phyloP scores from a whole-genome alignment of 2,797 vertebrate genomes.

The Galaxias olidus region DNA sequence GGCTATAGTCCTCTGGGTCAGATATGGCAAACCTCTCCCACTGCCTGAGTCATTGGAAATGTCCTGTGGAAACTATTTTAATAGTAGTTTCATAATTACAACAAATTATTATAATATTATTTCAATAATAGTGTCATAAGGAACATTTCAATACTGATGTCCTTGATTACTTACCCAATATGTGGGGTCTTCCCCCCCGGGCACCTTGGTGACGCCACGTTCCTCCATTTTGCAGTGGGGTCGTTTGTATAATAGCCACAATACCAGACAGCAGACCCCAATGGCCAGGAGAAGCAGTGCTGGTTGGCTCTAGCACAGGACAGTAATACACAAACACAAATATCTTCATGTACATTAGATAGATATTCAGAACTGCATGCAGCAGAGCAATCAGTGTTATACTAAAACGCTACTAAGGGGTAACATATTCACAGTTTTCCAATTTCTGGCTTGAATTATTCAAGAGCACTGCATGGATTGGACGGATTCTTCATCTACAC shows the following conservation, averaged over 20 bases:
- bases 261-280: constrained; percentile 63
- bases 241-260: constrained; percentile 69
- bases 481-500: too few relatives aligned
- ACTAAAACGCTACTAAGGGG: constrained; percentile 58
- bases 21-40: constrained; percentile 95
- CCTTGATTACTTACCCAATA: constrained; percentile 77
- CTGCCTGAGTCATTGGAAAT: constrained; percentile 93
- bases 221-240: constrained; percentile 66
- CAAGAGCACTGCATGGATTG: not conserved
- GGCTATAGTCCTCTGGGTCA: constrained; percentile 95
- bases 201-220: constrained; percentile 76
- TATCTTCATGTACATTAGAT: not conserved
- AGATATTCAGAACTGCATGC: not conserved
- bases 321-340: constrained; percentile 9
- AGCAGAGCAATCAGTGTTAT: constrained; percentile 1
- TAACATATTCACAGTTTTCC: constrained; percentile 13
- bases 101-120: too few relatives aligned
- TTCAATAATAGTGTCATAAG: too few relatives aligned
- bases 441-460: not conserved
- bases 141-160: too few relatives aligned
- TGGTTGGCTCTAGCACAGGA: constrained; percentile 20
- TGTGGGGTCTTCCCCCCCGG: constrained; percentile 84
- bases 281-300: constrained; percentile 63
- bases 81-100: too few relatives aligned
- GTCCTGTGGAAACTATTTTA: constrained; percentile 69